Conservation (phyloP, 2,888 invertebrate genomes). For the Nowickia ferox region DNA sequence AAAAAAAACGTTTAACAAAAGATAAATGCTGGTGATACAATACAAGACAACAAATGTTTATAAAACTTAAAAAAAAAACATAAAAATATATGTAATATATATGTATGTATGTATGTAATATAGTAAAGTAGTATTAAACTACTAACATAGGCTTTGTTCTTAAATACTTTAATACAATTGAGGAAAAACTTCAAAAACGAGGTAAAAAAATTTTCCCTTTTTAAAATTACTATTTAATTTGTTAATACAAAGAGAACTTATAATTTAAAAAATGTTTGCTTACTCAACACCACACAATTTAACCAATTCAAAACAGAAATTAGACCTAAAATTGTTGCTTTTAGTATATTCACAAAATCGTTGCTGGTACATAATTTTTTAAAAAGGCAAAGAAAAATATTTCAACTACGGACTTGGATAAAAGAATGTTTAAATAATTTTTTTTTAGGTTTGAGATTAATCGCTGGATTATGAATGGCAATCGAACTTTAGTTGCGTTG, state of each 20-base stretch:
- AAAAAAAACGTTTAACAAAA: conserved; percentile 41
- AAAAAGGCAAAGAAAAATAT: too few relatives aligned
- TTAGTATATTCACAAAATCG: too few relatives aligned
- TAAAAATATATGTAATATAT: background rate
- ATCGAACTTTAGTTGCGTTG: too few relatives aligned
- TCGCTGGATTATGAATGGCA: too few relatives aligned
- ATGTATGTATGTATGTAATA: background rate
- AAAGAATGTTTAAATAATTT: too few relatives aligned
- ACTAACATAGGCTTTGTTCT: conserved; percentile 3
- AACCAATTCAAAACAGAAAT: background rate
- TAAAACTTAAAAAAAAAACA: conserved; percentile 36
- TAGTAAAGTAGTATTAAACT: conserved; percentile 8
- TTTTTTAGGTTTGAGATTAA: too few relatives aligned
- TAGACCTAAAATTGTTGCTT: too few relatives aligned
- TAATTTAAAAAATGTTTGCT: conserved; percentile 50
- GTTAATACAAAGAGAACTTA: conserved; percentile 54
- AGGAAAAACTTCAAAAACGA: conserved; percentile 37
- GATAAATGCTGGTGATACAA: conserved; percentile 70
- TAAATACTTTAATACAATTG: conserved; percentile 46
- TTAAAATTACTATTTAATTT: conserved; percentile 45
- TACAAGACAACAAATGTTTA: conserved; percentile 61
- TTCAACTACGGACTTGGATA: too few relatives aligned
- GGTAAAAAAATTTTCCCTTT: conserved; percentile 44
- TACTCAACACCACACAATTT: conserved; percentile 40
- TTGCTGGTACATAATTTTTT: too few relatives aligned